These are phyloP conservation scores for Zaprionus nigranus DNA, from an alignment of 1,140 invertebrate genomes.

Conservation along the genomic window DNA sequence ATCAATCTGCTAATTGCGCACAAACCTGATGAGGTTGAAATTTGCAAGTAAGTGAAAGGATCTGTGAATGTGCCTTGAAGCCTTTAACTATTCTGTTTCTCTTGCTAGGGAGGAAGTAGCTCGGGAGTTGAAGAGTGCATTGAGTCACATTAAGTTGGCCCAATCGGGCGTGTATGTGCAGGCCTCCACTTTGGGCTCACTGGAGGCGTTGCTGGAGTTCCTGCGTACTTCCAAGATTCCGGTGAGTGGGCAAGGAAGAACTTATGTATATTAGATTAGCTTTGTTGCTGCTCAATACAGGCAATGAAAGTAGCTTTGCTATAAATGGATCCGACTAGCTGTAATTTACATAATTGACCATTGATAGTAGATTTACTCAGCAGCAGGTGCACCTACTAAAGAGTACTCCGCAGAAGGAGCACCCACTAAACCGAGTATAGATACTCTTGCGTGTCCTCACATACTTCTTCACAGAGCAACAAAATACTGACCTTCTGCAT, in stretches of 20 bases:
- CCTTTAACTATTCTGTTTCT: not conserved
- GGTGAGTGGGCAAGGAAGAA: slow-evolving; percentile 86
- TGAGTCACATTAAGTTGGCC: slow-evolving; percentile 96
- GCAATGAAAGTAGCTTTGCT: no score
- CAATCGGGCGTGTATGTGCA: slow-evolving; percentile 99
- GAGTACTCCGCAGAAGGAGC: no score
- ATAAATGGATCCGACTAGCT: no score
- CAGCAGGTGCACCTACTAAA: no score
- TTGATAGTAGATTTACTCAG: no score
- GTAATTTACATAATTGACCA: no score
- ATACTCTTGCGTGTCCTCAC: no score
- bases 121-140: slow-evolving; percentile 92
- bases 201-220: slow-evolving; percentile 99
- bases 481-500: no score
- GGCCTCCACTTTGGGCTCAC: slow-evolving; percentile 98
- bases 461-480: no score
- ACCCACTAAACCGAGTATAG: no score
- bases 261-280: not conserved
- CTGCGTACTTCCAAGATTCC: slow-evolving; percentile 98
- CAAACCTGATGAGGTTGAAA: slow-evolving; percentile 97
- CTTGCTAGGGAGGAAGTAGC: slow-evolving; percentile 90
- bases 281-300: not conserved
- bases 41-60: slow-evolving; percentile 86
- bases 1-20: slow-evolving; percentile 95
- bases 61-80: not conserved